Evolutionary conservation across 2,113 vertebrate genomes (phyloP).

Genomic region (Alethe diademata): DNA sequence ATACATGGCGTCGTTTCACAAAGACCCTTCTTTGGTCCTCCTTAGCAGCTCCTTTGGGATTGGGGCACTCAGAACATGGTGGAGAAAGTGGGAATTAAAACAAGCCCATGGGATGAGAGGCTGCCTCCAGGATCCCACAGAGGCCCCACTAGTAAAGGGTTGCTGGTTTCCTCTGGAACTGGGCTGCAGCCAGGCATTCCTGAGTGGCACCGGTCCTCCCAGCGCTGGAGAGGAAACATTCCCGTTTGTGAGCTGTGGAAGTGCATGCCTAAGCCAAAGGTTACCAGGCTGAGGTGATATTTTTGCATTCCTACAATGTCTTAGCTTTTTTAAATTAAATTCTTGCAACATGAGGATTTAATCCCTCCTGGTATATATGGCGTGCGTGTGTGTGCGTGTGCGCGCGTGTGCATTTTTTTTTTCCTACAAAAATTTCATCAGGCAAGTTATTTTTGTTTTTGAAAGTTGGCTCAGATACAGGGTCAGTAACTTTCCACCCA

Average conservation of each 20-base stretch:
- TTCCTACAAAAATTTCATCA: conserved; percentile 28
- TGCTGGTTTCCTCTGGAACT: conserved; percentile 20
- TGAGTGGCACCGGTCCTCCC: conserved; percentile 47
- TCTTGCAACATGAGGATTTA: conserved; percentile 71
- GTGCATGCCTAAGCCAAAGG: conserved; percentile 55
- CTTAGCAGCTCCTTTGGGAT: not conserved
- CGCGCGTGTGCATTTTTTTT: not conserved
- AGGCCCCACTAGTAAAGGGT: conserved; percentile 16
- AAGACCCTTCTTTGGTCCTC: not conserved
- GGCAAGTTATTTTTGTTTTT: conserved; percentile 39
- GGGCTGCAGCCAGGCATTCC: conserved; percentile 39
- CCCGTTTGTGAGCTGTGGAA: conserved; percentile 52
- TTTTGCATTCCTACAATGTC: conserved; percentile 57
- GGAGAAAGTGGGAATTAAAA: not conserved
- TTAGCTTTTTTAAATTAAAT: conserved; percentile 68
- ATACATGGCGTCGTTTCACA: rapidly evolving
- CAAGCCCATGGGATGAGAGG: not conserved
- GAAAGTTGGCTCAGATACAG: conserved; percentile 38
- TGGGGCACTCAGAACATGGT: not conserved
- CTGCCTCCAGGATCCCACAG: not conserved
- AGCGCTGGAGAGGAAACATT: conserved; percentile 12
- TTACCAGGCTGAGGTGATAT: conserved; percentile 62
- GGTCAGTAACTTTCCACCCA: conserved; percentile 55
- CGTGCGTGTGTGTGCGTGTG: not conserved
- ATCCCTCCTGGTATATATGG: conserved; percentile 39